These are phyloP conservation scores for Bettongia penicillata DNA, from an alignment of 2,113 vertebrate genomes.

Conservation along the genomic window DNA sequence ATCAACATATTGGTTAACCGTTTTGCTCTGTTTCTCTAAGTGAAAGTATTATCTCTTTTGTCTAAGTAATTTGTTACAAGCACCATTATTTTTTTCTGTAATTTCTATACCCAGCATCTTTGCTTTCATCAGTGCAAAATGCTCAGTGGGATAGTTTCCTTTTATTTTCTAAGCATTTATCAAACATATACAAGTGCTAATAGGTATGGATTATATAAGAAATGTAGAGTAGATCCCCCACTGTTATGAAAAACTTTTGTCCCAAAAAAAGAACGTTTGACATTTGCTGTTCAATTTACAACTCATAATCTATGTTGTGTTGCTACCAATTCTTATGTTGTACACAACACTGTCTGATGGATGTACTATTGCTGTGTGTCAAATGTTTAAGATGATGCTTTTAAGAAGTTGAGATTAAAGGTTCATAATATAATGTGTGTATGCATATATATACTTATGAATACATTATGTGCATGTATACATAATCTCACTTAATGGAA, in stretches of 20 bases:
- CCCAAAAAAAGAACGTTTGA: neutral
- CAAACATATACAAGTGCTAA: neutral
- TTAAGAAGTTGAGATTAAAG: neutral
- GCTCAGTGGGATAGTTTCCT: neutral
- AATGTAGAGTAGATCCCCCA: neutral
- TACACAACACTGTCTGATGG: neutral
- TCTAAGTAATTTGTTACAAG: neutral
- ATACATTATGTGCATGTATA: neutral
- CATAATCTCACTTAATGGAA: neutral
- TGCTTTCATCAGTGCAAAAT: neutral
- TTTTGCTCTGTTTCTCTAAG: neutral
- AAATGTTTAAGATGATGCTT: neutral
- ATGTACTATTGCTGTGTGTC: neutral
- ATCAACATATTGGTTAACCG: neutral
- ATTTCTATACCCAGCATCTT: neutral
- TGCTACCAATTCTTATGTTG: neutral
- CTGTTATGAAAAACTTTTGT: neutral
- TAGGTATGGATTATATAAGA: neutral
- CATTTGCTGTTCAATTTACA: neutral
- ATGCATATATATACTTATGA: neutral
- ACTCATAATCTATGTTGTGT: neutral
- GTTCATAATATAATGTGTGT: neutral
- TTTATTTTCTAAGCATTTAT: neutral
- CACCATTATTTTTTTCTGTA: neutral
- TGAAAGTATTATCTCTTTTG: neutral